A percentile compares a stretch with the other conserved stretches of the same genome.
Conservation (phyloP, 2,888 invertebrate species). For the Eilema griseolum region DNA sequence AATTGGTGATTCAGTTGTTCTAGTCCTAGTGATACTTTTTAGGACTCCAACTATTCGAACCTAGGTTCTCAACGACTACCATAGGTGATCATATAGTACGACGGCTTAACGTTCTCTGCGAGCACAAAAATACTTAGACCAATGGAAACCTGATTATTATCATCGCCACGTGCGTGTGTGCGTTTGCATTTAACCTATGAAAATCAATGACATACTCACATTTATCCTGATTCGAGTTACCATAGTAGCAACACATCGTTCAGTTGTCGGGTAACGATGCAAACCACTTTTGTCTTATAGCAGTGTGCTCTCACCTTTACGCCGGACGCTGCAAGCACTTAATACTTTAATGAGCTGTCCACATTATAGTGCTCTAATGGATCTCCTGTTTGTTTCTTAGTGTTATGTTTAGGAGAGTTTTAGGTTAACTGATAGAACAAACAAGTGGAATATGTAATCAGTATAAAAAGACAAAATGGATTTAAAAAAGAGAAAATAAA, state of each 20-base stretch:
- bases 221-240: slow-evolving; percentile 17
- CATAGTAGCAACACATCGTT: slow-evolving; percentile 28
- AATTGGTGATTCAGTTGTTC: too few species aligned
- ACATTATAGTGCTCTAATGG: slow-evolving; percentile 41
- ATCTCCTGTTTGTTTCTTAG: slow-evolving; percentile 32
- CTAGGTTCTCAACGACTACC: too few species aligned
- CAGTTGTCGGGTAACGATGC: slow-evolving; percentile 46
- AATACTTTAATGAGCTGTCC: slow-evolving; percentile 49
- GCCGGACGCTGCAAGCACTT: slow-evolving; percentile 35
- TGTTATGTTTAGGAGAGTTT: slow-evolving; percentile 24
- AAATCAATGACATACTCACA: not conserved
- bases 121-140: too few species aligned
- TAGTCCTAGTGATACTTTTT: too few species aligned
- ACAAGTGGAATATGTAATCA: not conserved
- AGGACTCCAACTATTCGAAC: too few species aligned
- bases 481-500: too few species aligned
- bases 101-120: too few species aligned
- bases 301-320: slow-evolving; percentile 45
- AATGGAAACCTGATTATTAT: too few species aligned
- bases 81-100: too few species aligned
- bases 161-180: too few species aligned
- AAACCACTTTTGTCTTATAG: slow-evolving; percentile 49
- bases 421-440: not conserved
- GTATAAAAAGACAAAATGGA: not conserved
- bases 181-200: too few species aligned